Conservation (phyloP, 2,888 invertebrate species). For the Phlogophora meticulosa region DNA sequence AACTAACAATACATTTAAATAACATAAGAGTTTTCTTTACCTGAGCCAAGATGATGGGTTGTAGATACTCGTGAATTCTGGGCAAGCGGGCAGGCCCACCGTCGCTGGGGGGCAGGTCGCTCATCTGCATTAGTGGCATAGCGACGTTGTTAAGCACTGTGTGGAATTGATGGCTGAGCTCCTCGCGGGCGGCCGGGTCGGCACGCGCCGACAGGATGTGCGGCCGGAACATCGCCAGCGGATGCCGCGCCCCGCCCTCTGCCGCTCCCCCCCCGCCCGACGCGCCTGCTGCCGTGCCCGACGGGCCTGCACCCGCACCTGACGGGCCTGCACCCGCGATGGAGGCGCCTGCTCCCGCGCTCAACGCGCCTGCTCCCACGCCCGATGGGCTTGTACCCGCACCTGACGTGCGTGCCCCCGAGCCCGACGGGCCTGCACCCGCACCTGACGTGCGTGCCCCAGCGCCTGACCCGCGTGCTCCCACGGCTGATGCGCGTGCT, state of each 20-base stretch:
- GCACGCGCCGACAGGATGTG: slow-evolving; percentile 70
- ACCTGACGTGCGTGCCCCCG: slow-evolving; percentile 56
- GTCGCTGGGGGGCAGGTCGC: slow-evolving; percentile 86
- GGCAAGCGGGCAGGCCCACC: slow-evolving; percentile 75
- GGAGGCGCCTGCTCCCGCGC: slow-evolving; percentile 28
- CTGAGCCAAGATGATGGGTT: slow-evolving; percentile 89
- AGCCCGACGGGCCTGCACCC: too few species aligned
- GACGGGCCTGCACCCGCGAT: slow-evolving; percentile 15
- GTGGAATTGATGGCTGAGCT: slow-evolving; percentile 69
- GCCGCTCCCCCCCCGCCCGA: slow-evolving; percentile 43
- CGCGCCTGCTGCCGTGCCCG: slow-evolving; percentile 64
- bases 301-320: neutral
- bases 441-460: slow-evolving; percentile 37
- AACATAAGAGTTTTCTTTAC: slow-evolving; percentile 68
- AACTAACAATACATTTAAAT: neutral
- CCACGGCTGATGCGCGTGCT: slow-evolving; percentile 51
- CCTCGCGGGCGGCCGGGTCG: slow-evolving; percentile 60
- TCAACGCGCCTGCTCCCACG: slow-evolving; percentile 46
- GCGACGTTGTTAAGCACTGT: slow-evolving; percentile 80
- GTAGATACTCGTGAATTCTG: slow-evolving; percentile 86
- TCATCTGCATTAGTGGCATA: slow-evolving; percentile 92
- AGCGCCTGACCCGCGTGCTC: slow-evolving; percentile 36
- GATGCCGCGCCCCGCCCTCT: slow-evolving; percentile 53
- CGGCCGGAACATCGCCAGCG: slow-evolving; percentile 74
- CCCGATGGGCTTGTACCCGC: too few species aligned